Conservation (phyloP, 2,113 vertebrate genomes). For the Sciurus niger region DNA sequence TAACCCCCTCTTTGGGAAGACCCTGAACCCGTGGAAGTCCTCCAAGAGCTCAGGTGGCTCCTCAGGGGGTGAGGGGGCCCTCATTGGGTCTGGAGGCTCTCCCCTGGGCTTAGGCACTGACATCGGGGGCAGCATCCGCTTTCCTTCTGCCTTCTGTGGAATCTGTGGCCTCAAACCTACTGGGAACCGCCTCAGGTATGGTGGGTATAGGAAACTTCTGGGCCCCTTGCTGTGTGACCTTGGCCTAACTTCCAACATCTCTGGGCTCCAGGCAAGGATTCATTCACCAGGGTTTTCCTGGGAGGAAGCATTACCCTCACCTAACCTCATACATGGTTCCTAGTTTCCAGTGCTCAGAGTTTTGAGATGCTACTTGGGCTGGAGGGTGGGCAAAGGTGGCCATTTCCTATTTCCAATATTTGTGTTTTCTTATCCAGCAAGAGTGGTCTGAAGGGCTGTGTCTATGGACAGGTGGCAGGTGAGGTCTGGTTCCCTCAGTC, state of each 20-base stretch:
- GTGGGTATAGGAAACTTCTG: neutral
- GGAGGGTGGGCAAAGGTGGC: neutral
- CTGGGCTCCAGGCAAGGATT: neutral
- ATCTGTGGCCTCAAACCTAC: conserved; percentile 90
- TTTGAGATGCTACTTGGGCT: neutral
- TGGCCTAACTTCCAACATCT: neutral
- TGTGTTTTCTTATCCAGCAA: conserved; percentile 82
- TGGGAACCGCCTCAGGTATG: conserved; percentile 88
- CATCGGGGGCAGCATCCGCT: conserved; percentile 89
- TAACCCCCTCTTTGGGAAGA: conserved; percentile 89
- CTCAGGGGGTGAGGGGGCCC: conserved; percentile 90
- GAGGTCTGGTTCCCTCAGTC: conserved; percentile 31
- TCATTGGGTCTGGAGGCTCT: conserved; percentile 88
- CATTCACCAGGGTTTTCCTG: neutral
- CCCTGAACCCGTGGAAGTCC: conserved; percentile 84
- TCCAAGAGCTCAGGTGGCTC: conserved; percentile 88
- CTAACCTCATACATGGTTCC: neutral
- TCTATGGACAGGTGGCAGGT: conserved; percentile 83
- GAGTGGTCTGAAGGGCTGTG: conserved; percentile 79
- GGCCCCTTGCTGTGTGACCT: neutral
- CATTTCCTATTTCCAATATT: conserved; percentile 1
- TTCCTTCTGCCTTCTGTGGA: conserved; percentile 90
- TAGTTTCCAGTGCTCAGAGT: neutral
- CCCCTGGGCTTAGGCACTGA: conserved; percentile 89
- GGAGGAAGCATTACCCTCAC: neutral